Percentiles rank a stretch among this genome's conserved stretches.
Evolutionary conservation across 2,113 vertebrate species (phyloP).

Genomic region (Silurus meridionalis): DNA sequence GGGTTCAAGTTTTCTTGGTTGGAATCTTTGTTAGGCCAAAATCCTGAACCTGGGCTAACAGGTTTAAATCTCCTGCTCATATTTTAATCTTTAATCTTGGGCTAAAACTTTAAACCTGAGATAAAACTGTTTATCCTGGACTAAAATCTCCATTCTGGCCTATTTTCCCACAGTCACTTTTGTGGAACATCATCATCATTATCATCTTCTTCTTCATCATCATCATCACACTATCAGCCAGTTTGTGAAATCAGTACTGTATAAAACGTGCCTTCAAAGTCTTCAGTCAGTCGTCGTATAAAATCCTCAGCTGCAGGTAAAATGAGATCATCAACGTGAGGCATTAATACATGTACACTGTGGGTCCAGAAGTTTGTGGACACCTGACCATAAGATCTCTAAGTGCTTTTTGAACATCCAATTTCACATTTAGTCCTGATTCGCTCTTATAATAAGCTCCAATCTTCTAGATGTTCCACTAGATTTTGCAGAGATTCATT

Average conservation of each 20-base stretch:
- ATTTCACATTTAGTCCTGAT: too few species aligned
- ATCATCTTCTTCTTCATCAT: conserved; percentile 38
- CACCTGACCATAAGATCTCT: too few species aligned
- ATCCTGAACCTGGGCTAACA: not conserved
- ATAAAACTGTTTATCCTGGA: not conserved
- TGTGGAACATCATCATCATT: conserved; percentile 34
- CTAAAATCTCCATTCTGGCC: not conserved
- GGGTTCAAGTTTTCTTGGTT: too few species aligned
- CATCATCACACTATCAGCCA: conserved; percentile 49
- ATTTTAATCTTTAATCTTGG: not conserved
- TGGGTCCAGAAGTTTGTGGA: too few species aligned
- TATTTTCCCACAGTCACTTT: conserved; percentile 30
- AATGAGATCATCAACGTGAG: conserved; percentile 27
- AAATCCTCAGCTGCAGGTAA: conserved; percentile 50
- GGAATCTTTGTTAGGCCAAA: not conserved
- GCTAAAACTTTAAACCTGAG: not conserved
- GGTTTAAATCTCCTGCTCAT: not conserved
- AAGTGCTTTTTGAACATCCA: not conserved
- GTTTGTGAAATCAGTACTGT: conserved; percentile 61
- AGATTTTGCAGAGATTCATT: too few species aligned
- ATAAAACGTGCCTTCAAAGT: conserved; percentile 72
- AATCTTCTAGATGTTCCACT: too few species aligned
- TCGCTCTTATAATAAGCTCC: too few species aligned
- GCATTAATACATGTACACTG: too few species aligned
- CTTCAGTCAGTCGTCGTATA: conserved; percentile 55